Evolutionary conservation across 2,888 invertebrate species (phyloP), one percentile per base, ranked within the genome.

Genomic region (Scaptodrosophila latifasciaeformis): DNA sequence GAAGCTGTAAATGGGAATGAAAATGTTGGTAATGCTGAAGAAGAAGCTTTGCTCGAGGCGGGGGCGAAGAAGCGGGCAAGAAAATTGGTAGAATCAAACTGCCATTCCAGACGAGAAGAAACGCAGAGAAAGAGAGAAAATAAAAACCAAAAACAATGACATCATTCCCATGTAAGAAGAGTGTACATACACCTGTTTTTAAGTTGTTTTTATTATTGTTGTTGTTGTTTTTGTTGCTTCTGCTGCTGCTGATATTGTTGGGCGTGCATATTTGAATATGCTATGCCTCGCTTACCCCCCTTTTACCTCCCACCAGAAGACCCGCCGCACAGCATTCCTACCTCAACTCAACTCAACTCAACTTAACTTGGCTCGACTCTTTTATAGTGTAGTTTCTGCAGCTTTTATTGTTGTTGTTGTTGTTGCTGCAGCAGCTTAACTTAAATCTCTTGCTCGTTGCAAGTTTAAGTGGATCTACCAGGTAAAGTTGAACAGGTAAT

Each of bases 261-360:
- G 59, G 39, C 65, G 58, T 75, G 75, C 81, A 75, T 75, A 81
- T 75, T 75, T 80, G 69, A 75, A 71, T 71, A 78, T 29, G 46
- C 21, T 34, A 35, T 4, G 31, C 19, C 34, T 7, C 40, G n/a
- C 37, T 27, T 27, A 27, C 27, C 5, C n/a, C 27, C 15, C 37
- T 45, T 29, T 31, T 45, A n/a, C n/a, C n/a, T n/a, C n/a, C n/a
- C n/a, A n/a, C n/a, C n/a, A n/a, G n/a, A n/a, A n/a, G n/a, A n/a
- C n/a, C n/a, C n/a, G n/a, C n/a, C n/a, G n/a, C n/a, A n/a, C n/a
- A n/a, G n/a, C n/a, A n/a, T n/a, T n/a, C n/a, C n/a, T n/a, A n/a
- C n/a, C n/a, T n/a, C n/a, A n/a, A n/a, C n/a, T n/a, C n/a, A n/a
- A n/a, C n/a, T n/a, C n/a, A n/a, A n/a, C n/a, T n/a, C n/a, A n/a